phyloP scores from a whole-genome alignment of 2,113 vertebrate genomes.

The Nothobranchius furzeri region DNA sequence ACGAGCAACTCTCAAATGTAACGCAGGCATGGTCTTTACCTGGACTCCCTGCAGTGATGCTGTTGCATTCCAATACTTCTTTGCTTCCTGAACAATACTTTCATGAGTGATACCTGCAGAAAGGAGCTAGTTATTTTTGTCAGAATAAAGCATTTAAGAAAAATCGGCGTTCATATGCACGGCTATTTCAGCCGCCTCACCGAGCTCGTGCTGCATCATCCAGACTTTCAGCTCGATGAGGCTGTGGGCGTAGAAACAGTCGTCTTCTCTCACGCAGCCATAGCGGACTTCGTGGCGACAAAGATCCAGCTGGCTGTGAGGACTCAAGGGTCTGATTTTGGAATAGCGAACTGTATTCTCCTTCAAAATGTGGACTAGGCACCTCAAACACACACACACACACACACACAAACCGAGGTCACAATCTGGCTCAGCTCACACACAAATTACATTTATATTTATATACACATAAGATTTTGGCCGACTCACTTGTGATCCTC shows the following conservation, averaged over 20 bases:
- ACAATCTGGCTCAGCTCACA: not conserved
- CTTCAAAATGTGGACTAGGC: slow-evolving; percentile 95
- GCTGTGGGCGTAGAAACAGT: slow-evolving; percentile 95
- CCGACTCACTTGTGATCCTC: slow-evolving; percentile 92
- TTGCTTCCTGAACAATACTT: slow-evolving; percentile 90
- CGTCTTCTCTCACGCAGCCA: slow-evolving; percentile 92
- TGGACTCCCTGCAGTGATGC: slow-evolving; percentile 81
- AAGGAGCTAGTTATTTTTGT: not conserved
- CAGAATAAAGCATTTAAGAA: not conserved
- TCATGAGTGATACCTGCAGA: slow-evolving; percentile 88
- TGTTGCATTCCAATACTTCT: slow-evolving; percentile 86
- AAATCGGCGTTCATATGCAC: not conserved
- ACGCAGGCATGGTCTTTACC: slow-evolving; percentile 68
- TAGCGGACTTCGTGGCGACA: slow-evolving; percentile 96
- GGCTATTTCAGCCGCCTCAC: slow-evolving; percentile 60
- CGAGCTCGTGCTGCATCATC: slow-evolving; percentile 92
- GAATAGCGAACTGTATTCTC: slow-evolving; percentile 92
- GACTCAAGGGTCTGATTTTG: slow-evolving; percentile 87
- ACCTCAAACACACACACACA: slow-evolving; percentile 75
- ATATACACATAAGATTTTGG: not conserved
- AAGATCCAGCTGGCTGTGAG: slow-evolving; percentile 87
- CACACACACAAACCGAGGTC: not conserved
- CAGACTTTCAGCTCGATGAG: slow-evolving; percentile 96
- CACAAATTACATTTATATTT: not conserved
- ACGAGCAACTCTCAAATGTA: too few relatives aligned